Conservation (phyloP, 37 sponge, comb jelly and placozoan species). For the Hexactinellida sp. region DNA sequence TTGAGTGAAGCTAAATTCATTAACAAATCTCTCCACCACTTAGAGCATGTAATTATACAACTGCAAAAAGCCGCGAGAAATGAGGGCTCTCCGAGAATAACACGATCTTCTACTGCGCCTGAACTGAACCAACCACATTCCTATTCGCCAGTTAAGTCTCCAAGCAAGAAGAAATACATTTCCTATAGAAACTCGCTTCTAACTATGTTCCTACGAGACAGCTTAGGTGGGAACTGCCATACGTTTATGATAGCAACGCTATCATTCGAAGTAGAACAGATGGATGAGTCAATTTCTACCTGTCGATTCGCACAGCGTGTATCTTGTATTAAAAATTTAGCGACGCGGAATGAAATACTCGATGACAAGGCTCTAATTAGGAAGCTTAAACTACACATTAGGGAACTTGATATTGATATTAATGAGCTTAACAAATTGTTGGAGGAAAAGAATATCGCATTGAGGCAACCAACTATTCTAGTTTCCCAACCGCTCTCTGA, state of each 20-base stretch:
- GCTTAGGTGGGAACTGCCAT: slow-evolving; percentile 77
- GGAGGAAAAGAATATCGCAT: neutral
- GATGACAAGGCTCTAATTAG: slow-evolving; percentile 71
- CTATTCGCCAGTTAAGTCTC: neutral
- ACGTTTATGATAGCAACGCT: slow-evolving; percentile 83
- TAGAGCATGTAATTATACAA: slow-evolving; percentile 74
- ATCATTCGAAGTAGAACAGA: slow-evolving; percentile 46
- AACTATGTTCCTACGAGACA: slow-evolving; percentile 74
- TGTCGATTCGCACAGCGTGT: slow-evolving; percentile 80
- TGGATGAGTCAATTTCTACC: slow-evolving; percentile 68
- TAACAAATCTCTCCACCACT: slow-evolving; percentile 72
- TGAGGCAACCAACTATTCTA: neutral
- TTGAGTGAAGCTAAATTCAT: slow-evolving; percentile 74
- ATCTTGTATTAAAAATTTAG: slow-evolving; percentile 59
- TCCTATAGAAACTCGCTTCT: slow-evolving; percentile 80
- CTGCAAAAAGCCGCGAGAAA: slow-evolving; percentile 42
- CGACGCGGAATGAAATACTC: slow-evolving; percentile 69
- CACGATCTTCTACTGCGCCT: neutral
- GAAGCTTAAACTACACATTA: slow-evolving; percentile 41
- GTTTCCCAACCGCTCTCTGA: neutral
- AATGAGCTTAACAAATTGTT: neutral
- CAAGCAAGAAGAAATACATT: slow-evolving; percentile 23
- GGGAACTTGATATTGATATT: slow-evolving; percentile 55
- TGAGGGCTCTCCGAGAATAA: neutral
- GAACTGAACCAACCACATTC: neutral